These are phyloP conservation scores for Lithophane socia DNA, from an alignment of 2,888 invertebrate genomes.

Conservation along the genomic window DNA sequence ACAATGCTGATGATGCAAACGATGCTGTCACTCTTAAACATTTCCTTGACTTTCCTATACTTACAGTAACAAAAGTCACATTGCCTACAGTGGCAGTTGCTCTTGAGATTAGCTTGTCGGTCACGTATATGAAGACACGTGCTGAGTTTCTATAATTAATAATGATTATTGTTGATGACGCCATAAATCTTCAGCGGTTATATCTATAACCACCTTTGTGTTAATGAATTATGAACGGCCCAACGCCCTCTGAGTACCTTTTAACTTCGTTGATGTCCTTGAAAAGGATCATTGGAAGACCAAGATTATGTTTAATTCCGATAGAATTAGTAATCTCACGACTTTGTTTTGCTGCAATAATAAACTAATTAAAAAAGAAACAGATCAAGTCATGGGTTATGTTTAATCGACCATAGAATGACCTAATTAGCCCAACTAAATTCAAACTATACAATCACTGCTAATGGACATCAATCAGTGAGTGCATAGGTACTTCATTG, in stretches of 20 bases:
- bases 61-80: conserved; percentile 6
- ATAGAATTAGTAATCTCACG: background rate
- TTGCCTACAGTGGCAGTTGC: conserved; percentile 2
- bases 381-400: background rate
- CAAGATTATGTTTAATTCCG: background rate
- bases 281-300: background rate
- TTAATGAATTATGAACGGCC: conserved; percentile 15
- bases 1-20: background rate
- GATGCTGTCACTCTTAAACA: background rate
- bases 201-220: conserved; percentile 11
- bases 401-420: background rate
- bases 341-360: background rate
- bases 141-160: conserved; percentile 38
- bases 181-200: conserved; percentile 36
- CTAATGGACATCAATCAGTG: conserved; percentile 1
- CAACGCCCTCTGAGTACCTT: background rate
- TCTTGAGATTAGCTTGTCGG: conserved; percentile 5
- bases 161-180: conserved; percentile 28
- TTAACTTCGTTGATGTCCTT: conserved; percentile 15
- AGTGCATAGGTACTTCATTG: conserved; percentile 13
- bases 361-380: background rate
- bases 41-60: conserved; percentile 10
- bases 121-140: conserved; percentile 42
- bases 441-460: background rate
- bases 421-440: background rate